Percentiles rank a stretch among this genome's conserved stretches.
phyloP scores from a whole-genome alignment of 2,113 vertebrate genomes.

The Piaya cayana region DNA sequence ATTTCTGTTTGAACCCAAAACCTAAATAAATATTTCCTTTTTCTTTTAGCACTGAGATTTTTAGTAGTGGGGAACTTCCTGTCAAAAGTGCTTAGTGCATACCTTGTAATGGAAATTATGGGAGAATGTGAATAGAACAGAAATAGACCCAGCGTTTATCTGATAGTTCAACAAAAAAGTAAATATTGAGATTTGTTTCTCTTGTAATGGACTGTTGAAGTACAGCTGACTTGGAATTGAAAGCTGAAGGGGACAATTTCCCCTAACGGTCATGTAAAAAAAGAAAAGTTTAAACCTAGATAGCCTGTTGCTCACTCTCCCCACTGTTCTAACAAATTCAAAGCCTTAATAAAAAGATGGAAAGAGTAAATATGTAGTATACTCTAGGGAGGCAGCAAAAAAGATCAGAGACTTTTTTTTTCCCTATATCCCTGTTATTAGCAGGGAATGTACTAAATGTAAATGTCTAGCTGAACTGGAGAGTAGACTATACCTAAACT shows the following conservation, averaged over 20 bases:
- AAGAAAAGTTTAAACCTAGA: neutral
- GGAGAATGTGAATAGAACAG: slow-evolving; percentile 61
- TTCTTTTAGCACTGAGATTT: neutral
- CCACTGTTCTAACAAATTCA: neutral
- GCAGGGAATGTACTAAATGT: neutral
- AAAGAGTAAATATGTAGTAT: neutral
- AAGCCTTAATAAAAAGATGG: neutral
- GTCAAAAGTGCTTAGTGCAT: slow-evolving; percentile 17
- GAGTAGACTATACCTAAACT: neutral
- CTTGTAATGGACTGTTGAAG: slow-evolving; percentile 49
- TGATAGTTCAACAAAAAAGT: slow-evolving; percentile 56
- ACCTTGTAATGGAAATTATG: slow-evolving; percentile 64
- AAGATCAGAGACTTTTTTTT: neutral
- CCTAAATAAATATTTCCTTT: neutral
- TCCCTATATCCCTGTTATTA: neutral
- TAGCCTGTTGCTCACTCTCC: neutral
- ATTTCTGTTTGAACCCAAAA: slow-evolving; percentile 7
- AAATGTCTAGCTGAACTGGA: neutral
- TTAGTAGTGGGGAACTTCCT: slow-evolving; percentile 17
- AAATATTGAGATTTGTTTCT: slow-evolving; percentile 67
- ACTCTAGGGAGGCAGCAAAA: neutral
- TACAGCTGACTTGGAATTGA: slow-evolving; percentile 4
- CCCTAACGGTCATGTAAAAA: neutral
- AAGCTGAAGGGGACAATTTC: slow-evolving; percentile 14
- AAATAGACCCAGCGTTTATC: slow-evolving; percentile 64